Evolutionary conservation across 1,140 invertebrate species (phyloP).

Genomic region (Heliothis virescens): DNA sequence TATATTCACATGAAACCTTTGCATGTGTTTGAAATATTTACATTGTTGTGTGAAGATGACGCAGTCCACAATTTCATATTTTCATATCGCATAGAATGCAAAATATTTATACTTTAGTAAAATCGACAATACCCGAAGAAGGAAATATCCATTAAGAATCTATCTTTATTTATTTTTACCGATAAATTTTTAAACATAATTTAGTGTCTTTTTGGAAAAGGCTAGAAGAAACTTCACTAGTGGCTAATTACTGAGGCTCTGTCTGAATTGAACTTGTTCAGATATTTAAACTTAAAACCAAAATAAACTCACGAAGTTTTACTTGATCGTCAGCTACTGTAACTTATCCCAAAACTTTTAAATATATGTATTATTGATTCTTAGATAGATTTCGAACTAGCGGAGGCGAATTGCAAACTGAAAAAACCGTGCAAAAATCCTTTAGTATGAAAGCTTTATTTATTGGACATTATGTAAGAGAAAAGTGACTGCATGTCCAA

Average conservation of each 20-base stretch:
- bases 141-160: background rate
- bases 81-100: background rate
- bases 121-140: background rate
- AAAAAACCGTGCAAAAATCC: no score
- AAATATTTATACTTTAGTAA: background rate
- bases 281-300: background rate
- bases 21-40: constrained; percentile 19
- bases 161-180: background rate
- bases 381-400: no score
- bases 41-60: background rate
- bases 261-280: background rate
- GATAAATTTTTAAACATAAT: background rate
- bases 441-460: no score
- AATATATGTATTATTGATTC: no score
- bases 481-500: no score
- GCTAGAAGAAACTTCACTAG: background rate
- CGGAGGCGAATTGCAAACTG: no score
- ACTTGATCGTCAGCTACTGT: background rate
- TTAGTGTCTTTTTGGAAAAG: background rate
- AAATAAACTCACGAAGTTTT: background rate
- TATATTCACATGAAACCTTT: constrained; percentile 39
- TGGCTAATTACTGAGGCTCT: background rate
- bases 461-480: no score
- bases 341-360: no score
- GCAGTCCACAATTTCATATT: background rate